These are phyloP conservation scores for Rapana venosa DNA, from an alignment of 2,888 invertebrate species.

Conservation along the genomic window DNA sequence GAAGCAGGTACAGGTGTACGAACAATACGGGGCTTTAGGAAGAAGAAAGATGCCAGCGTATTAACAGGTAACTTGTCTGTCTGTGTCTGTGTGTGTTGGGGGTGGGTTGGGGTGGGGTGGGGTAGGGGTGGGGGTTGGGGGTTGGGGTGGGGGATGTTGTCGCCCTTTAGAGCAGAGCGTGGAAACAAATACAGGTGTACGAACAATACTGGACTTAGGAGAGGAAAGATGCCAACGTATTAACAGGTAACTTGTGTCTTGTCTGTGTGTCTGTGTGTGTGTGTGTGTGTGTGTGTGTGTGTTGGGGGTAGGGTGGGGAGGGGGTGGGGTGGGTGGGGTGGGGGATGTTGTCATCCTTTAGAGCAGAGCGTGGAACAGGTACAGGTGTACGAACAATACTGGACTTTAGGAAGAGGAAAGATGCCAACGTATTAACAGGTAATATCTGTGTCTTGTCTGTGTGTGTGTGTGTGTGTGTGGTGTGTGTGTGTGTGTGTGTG, in stretches of 20 bases:
- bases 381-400: slow-evolving; percentile 55
- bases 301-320: no score
- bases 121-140: no score
- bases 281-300: no score
- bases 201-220: slow-evolving; percentile 51
- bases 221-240: slow-evolving; percentile 43
- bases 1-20: slow-evolving; percentile 55
- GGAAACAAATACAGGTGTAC: slow-evolving; percentile 55
- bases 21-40: slow-evolving; percentile 54
- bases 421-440: slow-evolving; percentile 30
- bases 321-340: slow-evolving; percentile 33
- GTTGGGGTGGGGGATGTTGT: no score
- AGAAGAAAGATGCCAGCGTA: slow-evolving; percentile 44
- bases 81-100: neutral
- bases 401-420: slow-evolving; percentile 57
- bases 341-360: slow-evolving; percentile 39
- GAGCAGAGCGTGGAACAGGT: slow-evolving; percentile 38
- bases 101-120: neutral
- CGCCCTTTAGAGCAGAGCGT: slow-evolving; percentile 3
- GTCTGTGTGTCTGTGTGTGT: neutral
- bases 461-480: no score
- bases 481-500: no score
- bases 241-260: slow-evolving; percentile 27
- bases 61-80: slow-evolving; percentile 33
- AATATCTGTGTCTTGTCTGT: neutral